A percentile compares a stretch with the other conserved stretches of the same genome.
phyloP scores from a whole-genome alignment of 2,113 vertebrate genomes.

The Dasyornis broadbenti region DNA sequence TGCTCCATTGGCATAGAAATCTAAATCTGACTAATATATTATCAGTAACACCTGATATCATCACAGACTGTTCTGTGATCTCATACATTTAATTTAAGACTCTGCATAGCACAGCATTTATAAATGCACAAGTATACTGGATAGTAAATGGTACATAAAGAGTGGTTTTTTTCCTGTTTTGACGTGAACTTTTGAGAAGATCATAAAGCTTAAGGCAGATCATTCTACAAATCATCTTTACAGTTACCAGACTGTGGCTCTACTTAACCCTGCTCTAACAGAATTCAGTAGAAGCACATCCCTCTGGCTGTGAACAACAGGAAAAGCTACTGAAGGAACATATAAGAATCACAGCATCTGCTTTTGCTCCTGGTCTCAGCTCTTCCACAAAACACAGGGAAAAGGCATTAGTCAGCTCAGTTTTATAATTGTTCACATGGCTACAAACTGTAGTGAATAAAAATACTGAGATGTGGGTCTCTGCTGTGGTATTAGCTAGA shows the following conservation, averaged over 20 bases:
- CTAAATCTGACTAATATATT: background rate
- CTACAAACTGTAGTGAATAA: background rate
- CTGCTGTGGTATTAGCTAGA: background rate
- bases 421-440: background rate
- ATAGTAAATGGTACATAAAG: background rate
- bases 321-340: background rate
- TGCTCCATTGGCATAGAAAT: background rate
- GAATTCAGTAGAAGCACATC: background rate
- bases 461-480: background rate
- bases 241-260: background rate
- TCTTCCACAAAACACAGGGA: background rate
- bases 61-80: background rate
- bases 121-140: background rate
- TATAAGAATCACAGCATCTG: background rate
- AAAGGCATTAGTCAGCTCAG: background rate
- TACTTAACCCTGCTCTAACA: background rate
- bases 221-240: conserved; percentile 17
- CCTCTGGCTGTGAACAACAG: background rate
- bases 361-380: background rate
- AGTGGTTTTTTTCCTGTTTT: background rate
- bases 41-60: background rate
- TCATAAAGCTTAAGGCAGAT: background rate
- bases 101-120: background rate
- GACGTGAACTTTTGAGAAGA: background rate
- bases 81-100: background rate